Percentiles rank a stretch among this genome's conserved stretches.
Evolutionary conservation across 2,113 vertebrate genomes (phyloP).

Genomic region (Henicopernis longicauda): DNA sequence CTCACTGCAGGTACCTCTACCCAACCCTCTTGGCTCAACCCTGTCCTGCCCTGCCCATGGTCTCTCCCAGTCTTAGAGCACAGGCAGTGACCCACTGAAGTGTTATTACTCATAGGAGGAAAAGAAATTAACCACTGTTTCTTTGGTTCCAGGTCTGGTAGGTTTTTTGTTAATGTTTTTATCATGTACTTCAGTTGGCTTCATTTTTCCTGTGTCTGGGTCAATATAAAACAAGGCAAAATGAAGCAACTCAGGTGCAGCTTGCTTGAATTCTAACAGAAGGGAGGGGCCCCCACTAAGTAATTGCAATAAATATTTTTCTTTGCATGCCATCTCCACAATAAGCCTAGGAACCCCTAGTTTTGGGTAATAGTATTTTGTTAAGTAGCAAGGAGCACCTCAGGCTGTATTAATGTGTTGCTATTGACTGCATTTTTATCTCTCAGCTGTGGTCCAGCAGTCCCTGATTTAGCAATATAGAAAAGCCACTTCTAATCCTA

Average conservation of each 20-base stretch:
- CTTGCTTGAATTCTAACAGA: not conserved
- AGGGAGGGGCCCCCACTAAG: not conserved
- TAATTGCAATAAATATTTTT: not conserved
- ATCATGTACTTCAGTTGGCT: not conserved
- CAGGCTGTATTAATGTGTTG: not conserved
- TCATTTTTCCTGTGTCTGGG: not conserved
- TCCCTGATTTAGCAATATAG: not conserved
- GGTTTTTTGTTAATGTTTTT: not conserved
- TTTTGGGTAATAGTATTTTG: not conserved
- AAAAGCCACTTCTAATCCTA: not conserved
- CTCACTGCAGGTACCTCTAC: not conserved
- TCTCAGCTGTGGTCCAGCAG: not conserved
- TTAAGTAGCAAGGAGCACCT: not conserved
- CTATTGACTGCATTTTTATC: not conserved
- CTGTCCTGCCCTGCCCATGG: not conserved
- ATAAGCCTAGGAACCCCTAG: not conserved
- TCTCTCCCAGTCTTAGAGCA: not conserved
- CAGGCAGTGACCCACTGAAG: not conserved
- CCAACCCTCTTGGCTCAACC: not conserved
- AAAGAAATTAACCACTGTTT: not conserved
- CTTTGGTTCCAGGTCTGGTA: not conserved
- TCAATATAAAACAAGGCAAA: not conserved
- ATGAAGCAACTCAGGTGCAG: not conserved
- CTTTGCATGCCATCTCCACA: not conserved
- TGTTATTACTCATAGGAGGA: not conserved